Conservation (phyloP, 2,113 vertebrate species). For the Alectura lathami region DNA sequence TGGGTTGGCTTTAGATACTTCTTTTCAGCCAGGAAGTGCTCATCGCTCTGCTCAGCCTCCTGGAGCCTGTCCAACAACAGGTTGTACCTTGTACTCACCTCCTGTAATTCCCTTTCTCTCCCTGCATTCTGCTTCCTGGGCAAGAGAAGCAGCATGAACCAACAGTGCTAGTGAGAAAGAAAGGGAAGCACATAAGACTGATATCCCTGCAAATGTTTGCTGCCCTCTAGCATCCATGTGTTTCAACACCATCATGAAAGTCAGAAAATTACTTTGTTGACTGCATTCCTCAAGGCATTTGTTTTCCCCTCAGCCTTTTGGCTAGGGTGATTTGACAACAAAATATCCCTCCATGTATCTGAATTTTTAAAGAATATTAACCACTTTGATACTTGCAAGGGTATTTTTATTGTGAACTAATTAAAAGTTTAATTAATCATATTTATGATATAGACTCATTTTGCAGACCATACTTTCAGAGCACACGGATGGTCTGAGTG, state of each 20-base stretch:
- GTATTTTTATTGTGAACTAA: not conserved
- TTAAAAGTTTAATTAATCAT: not conserved
- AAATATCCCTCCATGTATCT: not conserved
- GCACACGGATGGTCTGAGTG: not conserved
- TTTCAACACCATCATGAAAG: rapidly evolving
- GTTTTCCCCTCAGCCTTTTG: not conserved
- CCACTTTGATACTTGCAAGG: not conserved
- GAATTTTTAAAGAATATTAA: not conserved
- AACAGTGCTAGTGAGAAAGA: not conserved
- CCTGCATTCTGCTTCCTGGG: not conserved
- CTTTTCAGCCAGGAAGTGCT: not conserved
- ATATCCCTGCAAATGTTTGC: not conserved
- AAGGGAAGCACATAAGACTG: not conserved
- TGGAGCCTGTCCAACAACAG: too few species aligned
- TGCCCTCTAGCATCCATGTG: not conserved
- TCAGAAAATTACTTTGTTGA: not conserved
- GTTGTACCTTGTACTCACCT: not conserved
- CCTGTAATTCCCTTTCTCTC: not conserved
- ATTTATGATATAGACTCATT: not conserved
- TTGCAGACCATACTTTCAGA: not conserved
- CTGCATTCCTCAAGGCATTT: not conserved
- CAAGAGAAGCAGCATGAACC: not conserved
- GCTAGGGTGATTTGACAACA: not conserved
- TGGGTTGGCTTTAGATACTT: not conserved
- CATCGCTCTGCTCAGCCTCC: not conserved